A percentile compares a stretch with the other conserved stretches of the same genome.
Conservation (phyloP, 1,140 invertebrate species). For the Myzus persicae region DNA sequence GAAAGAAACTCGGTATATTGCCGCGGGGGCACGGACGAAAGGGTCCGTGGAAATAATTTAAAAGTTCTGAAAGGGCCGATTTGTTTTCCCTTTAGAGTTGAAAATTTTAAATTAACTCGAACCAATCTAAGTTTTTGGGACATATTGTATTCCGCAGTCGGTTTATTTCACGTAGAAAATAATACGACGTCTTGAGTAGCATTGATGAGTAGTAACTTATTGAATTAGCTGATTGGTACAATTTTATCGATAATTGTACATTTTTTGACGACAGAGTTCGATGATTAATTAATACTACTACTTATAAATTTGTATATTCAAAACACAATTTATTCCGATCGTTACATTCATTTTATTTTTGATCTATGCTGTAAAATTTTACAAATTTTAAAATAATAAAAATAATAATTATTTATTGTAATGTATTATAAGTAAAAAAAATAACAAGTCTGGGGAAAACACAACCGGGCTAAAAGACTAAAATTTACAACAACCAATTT, state of each 20-base stretch:
- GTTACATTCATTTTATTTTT: neutral
- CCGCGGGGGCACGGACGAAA: too few relatives aligned
- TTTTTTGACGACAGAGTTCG: too few relatives aligned
- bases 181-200: too few relatives aligned
- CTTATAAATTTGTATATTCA: neutral
- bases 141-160: neutral
- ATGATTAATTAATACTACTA: too few relatives aligned
- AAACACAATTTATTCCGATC: neutral
- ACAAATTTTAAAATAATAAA: neutral
- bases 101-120: conserved; percentile 5
- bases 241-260: too few relatives aligned
- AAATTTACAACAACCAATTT: neutral
- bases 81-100: neutral
- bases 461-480: neutral
- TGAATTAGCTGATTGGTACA: too few relatives aligned
- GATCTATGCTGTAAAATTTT: too few relatives aligned
- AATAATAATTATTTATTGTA: too few relatives aligned
- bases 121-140: neutral
- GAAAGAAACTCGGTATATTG: neutral
- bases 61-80: neutral
- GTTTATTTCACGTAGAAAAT: neutral
- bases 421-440: neutral
- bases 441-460: neutral
- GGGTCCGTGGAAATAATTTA: neutral
- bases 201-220: too few relatives aligned